Base-by-base conservation (phyloP, 2,113 vertebrate species). In the Cephalopterus ornatus region DNA sequence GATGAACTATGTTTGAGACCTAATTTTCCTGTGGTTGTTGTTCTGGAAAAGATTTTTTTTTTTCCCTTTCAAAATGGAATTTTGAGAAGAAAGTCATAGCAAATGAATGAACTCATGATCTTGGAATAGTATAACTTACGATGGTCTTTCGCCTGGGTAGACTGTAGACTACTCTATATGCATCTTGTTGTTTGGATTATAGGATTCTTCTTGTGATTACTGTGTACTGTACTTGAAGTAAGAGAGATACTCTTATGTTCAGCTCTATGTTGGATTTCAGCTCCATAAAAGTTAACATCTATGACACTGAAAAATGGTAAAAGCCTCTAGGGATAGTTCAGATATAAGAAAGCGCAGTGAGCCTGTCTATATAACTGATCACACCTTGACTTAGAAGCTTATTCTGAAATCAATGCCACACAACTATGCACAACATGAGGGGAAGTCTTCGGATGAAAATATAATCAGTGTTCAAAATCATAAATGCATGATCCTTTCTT, bases 331-430 rank as follows among this genome's bases (percentile, higher is more conserved):
- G 98, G 98, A 98, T 97, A 98, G 98, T 98, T 98, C 97, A 90
- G 97, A 98, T 97, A 97, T 96, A 98, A 98, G 98, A 97, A 98
- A 98, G 97, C 98, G 97, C 97, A 98, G 98, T 97, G 96, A 98
- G 94, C 95, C 97, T 98, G 98, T 98, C 98, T 92, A 30, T 97
- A 97, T 99, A 99, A 99, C 98, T 96, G 98, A 99, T 99, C 98
- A 97, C 97, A 98, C 96, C 97, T 99, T 97, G 97, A 97, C 96
- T 97, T 96, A 97, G 97, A 98, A 96, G 97, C 97, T 98, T 98
- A 97, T 97, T 98, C 97, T 98, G 97, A 98, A 98, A 97, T 97
- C 95, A 93, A 80, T 95, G 96, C 94, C 62, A 67, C 63, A 56
- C 71, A 93, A 44, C 79, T 74, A 91, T 24, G 58, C 37, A 76